phyloP scores from a whole-genome alignment of 2,888 invertebrate genomes.

The Rapana venosa region DNA sequence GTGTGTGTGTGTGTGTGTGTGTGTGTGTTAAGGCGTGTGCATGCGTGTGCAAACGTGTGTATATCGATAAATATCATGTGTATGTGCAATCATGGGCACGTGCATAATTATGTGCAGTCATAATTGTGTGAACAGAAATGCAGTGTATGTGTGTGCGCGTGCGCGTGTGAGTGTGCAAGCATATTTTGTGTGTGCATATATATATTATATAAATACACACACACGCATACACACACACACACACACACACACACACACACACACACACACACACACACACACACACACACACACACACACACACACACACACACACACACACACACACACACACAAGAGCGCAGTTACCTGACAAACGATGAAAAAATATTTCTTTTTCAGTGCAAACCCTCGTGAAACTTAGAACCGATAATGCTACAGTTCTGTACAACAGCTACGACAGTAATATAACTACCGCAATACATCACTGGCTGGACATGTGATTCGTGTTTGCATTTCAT shows the following conservation, averaged over 20 bases:
- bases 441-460: too few species aligned
- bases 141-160: background rate
- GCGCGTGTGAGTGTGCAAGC: background rate
- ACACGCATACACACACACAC: background rate
- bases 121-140: background rate
- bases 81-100: background rate
- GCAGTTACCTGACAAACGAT: too few species aligned
- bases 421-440: too few species aligned
- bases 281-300: too few species aligned
- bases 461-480: too few species aligned
- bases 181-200: background rate
- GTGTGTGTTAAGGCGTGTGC: slow-evolving; percentile 31
- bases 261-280: too few species aligned
- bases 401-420: too few species aligned
- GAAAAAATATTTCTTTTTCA: too few species aligned
- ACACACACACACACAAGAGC: too few species aligned
- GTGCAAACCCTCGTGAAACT: too few species aligned
- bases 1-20: slow-evolving; percentile 1
- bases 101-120: background rate
- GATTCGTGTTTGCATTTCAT: too few species aligned
- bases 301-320: too few species aligned
- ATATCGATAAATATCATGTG: background rate
- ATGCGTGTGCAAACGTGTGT: slow-evolving; percentile 33
- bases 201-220: background rate
- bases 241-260: background rate